Evolutionary conservation across 35 echinoderm and acorn worm genomes (phyloP).

Genomic region (Apostichopus californicus): DNA sequence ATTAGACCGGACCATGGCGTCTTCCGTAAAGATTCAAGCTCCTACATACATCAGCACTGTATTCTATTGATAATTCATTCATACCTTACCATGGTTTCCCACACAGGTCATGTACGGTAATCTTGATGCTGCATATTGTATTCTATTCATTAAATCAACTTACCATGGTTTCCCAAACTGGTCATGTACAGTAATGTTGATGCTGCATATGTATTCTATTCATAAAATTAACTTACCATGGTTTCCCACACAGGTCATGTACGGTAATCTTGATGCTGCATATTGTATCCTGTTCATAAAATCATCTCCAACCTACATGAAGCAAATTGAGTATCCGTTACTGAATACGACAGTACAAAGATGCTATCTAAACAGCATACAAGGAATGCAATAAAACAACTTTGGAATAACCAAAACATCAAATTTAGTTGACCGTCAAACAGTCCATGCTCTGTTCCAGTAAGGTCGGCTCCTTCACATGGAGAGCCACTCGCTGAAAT

Average conservation of each 20-base stretch:
- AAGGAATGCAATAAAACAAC: too few relatives aligned
- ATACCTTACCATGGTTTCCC: conserved; percentile 84
- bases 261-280: conserved; percentile 68
- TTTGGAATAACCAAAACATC: too few relatives aligned
- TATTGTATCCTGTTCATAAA: conserved; percentile 89
- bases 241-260: conserved; percentile 87
- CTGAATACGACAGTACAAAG: too few relatives aligned
- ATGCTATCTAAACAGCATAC: too few relatives aligned
- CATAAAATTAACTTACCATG: conserved; percentile 65
- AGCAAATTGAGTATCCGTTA: too few relatives aligned
- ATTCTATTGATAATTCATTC: background rate
- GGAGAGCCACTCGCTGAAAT: too few relatives aligned
- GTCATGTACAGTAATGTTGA: conserved; percentile 83
- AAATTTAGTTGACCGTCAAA: too few relatives aligned
- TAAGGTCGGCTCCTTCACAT: too few relatives aligned
- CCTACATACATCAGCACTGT: too few relatives aligned
- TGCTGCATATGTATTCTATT: background rate
- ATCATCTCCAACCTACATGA: conserved; percentile 36
- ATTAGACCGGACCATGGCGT: too few relatives aligned
- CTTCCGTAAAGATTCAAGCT: too few relatives aligned
- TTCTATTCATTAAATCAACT: conserved; percentile 91
- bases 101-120: conserved; percentile 84
- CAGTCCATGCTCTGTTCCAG: too few relatives aligned
- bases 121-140: conserved; percentile 66
- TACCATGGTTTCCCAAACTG: conserved; percentile 84